Conservation (phyloP, 2,113 vertebrate species). For the Numenius arquata region DNA sequence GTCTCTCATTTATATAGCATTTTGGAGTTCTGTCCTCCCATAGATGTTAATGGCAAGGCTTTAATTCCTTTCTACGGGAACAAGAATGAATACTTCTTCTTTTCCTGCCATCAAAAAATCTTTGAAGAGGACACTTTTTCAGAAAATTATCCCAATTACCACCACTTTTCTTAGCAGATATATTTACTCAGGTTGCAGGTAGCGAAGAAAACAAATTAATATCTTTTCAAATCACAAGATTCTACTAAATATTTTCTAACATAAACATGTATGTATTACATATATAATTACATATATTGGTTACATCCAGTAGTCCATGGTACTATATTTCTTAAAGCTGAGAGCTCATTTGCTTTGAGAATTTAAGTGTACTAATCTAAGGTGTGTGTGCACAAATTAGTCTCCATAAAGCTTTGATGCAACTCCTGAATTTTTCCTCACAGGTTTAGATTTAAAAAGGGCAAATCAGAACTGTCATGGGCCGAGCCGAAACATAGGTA, state of each 20-base stretch:
- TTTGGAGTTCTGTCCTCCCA: background rate
- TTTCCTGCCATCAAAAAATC: background rate
- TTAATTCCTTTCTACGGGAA: background rate
- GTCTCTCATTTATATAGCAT: background rate
- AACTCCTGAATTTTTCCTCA: background rate
- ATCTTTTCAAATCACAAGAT: background rate
- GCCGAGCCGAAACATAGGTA: background rate
- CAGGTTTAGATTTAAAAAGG: background rate
- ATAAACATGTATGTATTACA: background rate
- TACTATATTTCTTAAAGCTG: background rate
- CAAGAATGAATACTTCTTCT: background rate
- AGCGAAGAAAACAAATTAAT: background rate
- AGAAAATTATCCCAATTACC: background rate
- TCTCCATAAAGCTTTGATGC: background rate
- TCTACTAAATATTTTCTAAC: background rate
- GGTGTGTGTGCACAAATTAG: background rate
- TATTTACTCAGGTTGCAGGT: background rate
- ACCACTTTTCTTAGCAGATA: background rate
- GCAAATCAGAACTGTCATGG: rapidly evolving
- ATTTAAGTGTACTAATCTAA: background rate
- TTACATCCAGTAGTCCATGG: background rate
- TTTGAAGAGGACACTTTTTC: background rate
- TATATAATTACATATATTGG: too few relatives aligned
- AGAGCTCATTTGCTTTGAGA: background rate
- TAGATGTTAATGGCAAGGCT: background rate